These are phyloP conservation scores for Phenganax stokvisi DNA, from an alignment of 92 coral and sea anemone genomes.

Conservation along the genomic window DNA sequence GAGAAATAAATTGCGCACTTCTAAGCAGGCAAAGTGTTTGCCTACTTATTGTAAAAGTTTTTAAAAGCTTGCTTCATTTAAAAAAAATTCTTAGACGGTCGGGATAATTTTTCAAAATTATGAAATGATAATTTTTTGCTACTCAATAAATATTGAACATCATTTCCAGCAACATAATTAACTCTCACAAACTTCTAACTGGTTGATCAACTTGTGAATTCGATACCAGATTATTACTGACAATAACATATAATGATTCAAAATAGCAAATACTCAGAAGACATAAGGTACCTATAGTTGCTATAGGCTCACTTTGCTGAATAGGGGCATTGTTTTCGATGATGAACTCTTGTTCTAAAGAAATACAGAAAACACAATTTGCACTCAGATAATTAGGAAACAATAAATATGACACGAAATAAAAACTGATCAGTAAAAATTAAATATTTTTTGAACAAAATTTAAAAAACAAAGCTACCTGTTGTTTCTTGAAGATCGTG, in stretches of 20 bases:
- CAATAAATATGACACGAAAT: neutral
- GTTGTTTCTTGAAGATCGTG: neutral
- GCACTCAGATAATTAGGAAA: neutral
- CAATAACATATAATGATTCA: neutral
- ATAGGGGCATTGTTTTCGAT: neutral
- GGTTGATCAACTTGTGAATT: neutral
- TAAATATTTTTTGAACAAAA: neutral
- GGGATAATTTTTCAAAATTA: too few relatives aligned
- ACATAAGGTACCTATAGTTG: neutral
- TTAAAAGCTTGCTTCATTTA: neutral
- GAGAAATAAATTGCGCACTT: neutral
- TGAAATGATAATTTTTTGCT: too few relatives aligned
- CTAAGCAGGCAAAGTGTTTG: neutral
- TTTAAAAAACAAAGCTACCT: neutral
- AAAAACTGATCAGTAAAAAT: neutral
- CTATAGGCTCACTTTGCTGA: neutral
- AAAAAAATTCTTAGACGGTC: neutral
- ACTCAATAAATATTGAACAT: too few relatives aligned
- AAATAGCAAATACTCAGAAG: too few relatives aligned
- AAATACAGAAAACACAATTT: neutral
- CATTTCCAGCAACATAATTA: too few relatives aligned
- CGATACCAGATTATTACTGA: neutral
- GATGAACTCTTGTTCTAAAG: neutral
- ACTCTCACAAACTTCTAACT: neutral
- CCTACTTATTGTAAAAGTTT: neutral